A percentile compares a stretch with the other conserved stretches of the same genome.
phyloP scores from a whole-genome alignment of 2,113 vertebrate species.

The Oryzias javanicus region DNA sequence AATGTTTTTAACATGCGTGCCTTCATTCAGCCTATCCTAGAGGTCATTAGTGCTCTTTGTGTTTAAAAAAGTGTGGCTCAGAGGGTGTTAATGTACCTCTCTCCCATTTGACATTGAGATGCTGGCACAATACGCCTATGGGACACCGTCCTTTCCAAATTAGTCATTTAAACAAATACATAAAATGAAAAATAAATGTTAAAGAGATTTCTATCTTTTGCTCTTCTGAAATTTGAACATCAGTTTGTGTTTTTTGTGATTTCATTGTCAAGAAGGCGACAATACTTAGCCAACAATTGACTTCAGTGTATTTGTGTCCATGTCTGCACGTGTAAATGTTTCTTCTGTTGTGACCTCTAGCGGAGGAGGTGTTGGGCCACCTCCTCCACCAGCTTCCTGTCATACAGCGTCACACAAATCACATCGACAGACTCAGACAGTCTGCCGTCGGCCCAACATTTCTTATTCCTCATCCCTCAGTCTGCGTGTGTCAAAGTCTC shows the following conservation, averaged over 20 bases:
- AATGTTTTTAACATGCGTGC: conserved; percentile 1
- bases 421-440: conserved; percentile 46
- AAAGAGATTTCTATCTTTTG: too few relatives aligned
- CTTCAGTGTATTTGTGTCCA: not conserved
- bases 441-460: conserved; percentile 47
- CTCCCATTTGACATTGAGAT: not conserved
- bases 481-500: conserved; percentile 36
- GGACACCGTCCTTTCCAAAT: too few relatives aligned
- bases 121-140: too few relatives aligned
- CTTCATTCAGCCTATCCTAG: not conserved
- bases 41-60: not conserved
- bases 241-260: not conserved
- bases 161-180: too few relatives aligned
- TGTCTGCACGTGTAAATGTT: conserved; percentile 17
- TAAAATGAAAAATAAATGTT: too few relatives aligned
- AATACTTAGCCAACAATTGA: not conserved
- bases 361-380: conserved; percentile 15
- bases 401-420: conserved; percentile 58
- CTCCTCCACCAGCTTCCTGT: conserved; percentile 51
- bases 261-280: conserved; percentile 2
- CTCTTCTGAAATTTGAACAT: too few relatives aligned
- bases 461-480: conserved; percentile 39
- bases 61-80: not conserved
- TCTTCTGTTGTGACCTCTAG: conserved; percentile 38
- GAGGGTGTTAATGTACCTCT: not conserved